Evolutionary conservation across 1,140 invertebrate species (phyloP), one percentile per base, ranked within the genome.

Genomic region (Drosophila lini): DNA sequence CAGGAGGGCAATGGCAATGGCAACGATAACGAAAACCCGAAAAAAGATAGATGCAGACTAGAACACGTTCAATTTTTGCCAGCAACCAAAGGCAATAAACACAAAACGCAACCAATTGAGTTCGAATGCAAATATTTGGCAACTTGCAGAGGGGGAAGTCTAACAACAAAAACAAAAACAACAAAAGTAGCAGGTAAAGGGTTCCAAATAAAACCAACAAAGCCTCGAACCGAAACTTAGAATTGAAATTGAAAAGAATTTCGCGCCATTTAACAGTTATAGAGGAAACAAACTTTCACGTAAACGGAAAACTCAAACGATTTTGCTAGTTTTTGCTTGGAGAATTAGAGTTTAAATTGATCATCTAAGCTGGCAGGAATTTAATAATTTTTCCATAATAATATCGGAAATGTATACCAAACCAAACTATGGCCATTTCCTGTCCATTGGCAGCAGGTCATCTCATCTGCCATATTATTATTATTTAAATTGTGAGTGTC

Each of bases 211-310:
- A 53, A 69, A 45, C 25, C 22, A 32, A 44, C 13, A 50, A 52
- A 53, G 75, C 68, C 60, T 68, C 50, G 41, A 52, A 60, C 5
- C 15, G 25, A 50, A 53, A 22, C 48, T 61, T 52, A 47, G 65
- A 82, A 88, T 74, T 88, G 80, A 80, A 82, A 88, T 86, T 88
- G 83, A 80, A 82, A 88, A 80, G 75, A 85, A 86, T 85, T 85
- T 85, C 82, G 75, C 82, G 75, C 83, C 79, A 85, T 85, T 85
- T 85, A 85, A 76, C 78, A 81, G 62, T 77, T 76, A 71, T 64
- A 63, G 68, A 59, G 53, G 1, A 50, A 42, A 38, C 8, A 34
- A 44, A 13, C 5, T 22, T 19, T 5, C 7, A 9, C 15, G 42
- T 0, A 28, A 28, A 28, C 5, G 5, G 25, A 28, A 9, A n/a